A percentile compares a stretch with the other conserved stretches of the same genome.
These are phyloP conservation scores for Toxotes chatareus DNA, from an alignment of 2,113 vertebrate species.

Conservation along the genomic window DNA sequence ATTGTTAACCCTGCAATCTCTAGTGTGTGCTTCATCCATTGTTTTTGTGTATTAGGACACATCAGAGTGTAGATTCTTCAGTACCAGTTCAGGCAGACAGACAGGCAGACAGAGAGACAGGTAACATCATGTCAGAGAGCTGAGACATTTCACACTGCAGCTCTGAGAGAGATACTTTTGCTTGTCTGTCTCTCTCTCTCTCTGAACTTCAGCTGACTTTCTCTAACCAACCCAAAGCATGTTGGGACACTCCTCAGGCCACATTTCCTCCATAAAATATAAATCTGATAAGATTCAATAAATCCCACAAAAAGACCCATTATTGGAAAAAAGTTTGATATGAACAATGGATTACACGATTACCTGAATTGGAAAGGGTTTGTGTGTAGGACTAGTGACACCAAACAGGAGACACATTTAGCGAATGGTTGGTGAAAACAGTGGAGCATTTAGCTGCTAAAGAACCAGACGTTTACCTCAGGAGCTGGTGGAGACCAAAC, in stretches of 20 bases:
- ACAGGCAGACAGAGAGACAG: conserved; percentile 4
- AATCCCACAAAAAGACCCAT: neutral
- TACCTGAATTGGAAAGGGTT: too few species aligned
- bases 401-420: too few species aligned
- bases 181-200: neutral
- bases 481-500: too few species aligned
- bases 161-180: conserved; percentile 26
- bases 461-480: too few species aligned
- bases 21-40: neutral
- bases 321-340: too few species aligned
- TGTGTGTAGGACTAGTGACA: too few species aligned
- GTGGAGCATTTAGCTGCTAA: too few species aligned
- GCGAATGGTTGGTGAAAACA: too few species aligned
- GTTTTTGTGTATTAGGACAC: neutral
- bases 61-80: neutral
- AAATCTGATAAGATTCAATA: neutral
- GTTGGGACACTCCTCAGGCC: conserved; percentile 6
- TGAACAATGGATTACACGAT: too few species aligned
- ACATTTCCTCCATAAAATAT: neutral
- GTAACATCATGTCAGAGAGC: conserved; percentile 29
- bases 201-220: neutral
- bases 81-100: neutral
- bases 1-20: neutral
- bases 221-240: conserved; percentile 8
- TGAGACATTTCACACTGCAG: conserved; percentile 56